Evolutionary conservation across 2,113 vertebrate genomes (phyloP), one percentile per base, ranked within the genome.

Genomic region (Takifugu flavidus): DNA sequence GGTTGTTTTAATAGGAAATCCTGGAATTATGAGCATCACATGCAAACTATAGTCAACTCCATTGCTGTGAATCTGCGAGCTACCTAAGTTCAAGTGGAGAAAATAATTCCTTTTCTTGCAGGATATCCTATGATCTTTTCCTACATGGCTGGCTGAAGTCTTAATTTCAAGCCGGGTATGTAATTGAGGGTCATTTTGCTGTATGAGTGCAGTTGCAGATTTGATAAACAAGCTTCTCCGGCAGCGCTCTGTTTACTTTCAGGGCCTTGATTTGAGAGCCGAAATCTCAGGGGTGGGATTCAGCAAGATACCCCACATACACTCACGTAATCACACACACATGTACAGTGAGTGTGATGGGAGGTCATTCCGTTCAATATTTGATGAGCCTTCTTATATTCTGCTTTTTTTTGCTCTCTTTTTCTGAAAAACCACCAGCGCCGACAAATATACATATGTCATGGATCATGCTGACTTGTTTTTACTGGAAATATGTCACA

Each of bases 101-200:
- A 51, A 84, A 82, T 72, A 80, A 82, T 82, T 83, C 81, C 66
- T 49, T 65, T 82, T 25, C 29, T 72, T 86, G 80, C 79, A 82
- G 80, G 84, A 79, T 84, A 74, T 90, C 91, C 92, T 93, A 87
- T 92, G 91, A 93, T 92, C 91, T 92, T 83, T 92, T 86, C 80
- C 89, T 90, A 90, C 87, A 92, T 87, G 78, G 84, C 71, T 90
- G 90, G 91, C 90, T 92, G 73, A 93, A 89, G 92, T 92, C 91
- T 90, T 93, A 91, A 94, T 94, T 91, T 91, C 89, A 93, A 92
- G 89, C 89, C 91, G 89, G 88, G 88, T 88, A 91, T 91, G 92
- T 94, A 95, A 95, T 96, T 94, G 90, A 92, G 92, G 93, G 92
- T 91, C 89, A 94, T 94, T 95, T 94, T 88, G 91, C 91, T 80